Conservation (phyloP, 30 jellyfish, hydroid and myxozoan genomes). For the Turritopsis dohrnii region DNA sequence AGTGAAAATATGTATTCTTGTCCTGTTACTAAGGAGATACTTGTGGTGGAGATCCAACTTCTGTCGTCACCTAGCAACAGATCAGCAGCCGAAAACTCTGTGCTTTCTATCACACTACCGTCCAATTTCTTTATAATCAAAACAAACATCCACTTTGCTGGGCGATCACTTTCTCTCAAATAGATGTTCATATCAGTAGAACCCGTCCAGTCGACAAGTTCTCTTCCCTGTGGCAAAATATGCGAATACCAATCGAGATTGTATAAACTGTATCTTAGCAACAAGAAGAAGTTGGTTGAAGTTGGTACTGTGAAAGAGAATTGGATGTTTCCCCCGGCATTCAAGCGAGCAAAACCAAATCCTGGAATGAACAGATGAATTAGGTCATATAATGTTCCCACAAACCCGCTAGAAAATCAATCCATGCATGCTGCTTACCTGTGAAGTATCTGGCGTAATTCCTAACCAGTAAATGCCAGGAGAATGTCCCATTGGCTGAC, state of each 20-base stretch:
- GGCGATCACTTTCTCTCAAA: constrained; percentile 42
- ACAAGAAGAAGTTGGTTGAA: constrained; percentile 41
- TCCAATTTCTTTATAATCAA: constrained; percentile 18
- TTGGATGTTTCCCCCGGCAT: constrained; percentile 27
- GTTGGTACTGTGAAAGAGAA: constrained; percentile 67
- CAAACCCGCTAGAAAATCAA: too few species aligned
- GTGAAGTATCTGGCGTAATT: constrained; percentile 51
- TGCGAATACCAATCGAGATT: constrained; percentile 60
- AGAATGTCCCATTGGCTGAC: constrained; percentile 40
- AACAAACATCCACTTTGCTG: constrained; percentile 53
- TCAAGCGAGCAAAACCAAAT: constrained; percentile 29
- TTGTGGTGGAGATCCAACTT: constrained; percentile 42
- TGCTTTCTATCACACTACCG: constrained; percentile 4
- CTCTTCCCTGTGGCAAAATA: constrained; percentile 65
- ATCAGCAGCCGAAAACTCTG: constrained; percentile 34
- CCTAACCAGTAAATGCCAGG: constrained; percentile 49
- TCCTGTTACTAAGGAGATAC: constrained; percentile 33
- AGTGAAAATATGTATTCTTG: constrained; percentile 42
- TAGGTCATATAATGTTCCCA: neutral
- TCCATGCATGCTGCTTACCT: too few species aligned
- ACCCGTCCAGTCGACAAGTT: constrained; percentile 71
- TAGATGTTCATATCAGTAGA: constrained; percentile 26
- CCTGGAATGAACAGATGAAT: constrained; percentile 14
- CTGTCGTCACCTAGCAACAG: constrained; percentile 60
- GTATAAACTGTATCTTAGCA: constrained; percentile 76